Evolutionary conservation across 2,113 vertebrate genomes (phyloP).

Genomic region (Syrmaticus mikado): DNA sequence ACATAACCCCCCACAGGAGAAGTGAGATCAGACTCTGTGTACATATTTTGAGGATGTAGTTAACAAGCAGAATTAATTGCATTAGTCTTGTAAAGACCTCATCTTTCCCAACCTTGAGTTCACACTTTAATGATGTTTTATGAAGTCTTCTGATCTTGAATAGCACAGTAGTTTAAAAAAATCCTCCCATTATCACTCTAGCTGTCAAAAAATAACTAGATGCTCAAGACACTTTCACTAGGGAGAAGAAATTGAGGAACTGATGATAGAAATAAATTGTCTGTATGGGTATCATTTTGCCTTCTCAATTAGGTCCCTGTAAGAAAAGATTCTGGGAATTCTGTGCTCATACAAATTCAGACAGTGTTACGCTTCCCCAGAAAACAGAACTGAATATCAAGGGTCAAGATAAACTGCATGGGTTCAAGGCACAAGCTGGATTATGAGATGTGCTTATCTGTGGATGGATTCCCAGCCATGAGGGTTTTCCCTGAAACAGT

Average conservation of each 20-base stretch:
- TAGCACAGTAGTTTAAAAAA: not conserved
- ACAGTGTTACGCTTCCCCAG: not conserved
- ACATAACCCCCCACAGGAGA: not conserved
- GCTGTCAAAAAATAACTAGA: slow-evolving; percentile 1
- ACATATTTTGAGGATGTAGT: slow-evolving; percentile 30
- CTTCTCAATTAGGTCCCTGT: not conserved
- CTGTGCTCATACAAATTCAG: not conserved
- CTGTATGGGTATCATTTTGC: not conserved
- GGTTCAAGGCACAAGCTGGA: not conserved
- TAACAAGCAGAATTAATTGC: slow-evolving; percentile 67
- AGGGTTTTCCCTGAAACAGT: not conserved
- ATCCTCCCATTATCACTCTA: slow-evolving; percentile 31
- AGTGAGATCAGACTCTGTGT: slow-evolving; percentile 8
- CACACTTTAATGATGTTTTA: slow-evolving; percentile 51
- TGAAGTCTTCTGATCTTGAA: slow-evolving; percentile 57
- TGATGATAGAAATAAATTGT: slow-evolving; percentile 27
- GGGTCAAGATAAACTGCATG: not conserved
- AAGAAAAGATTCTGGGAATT: not conserved
- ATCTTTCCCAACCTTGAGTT: slow-evolving; percentile 56
- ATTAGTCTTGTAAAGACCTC: slow-evolving; percentile 51
- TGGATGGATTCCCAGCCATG: not conserved
- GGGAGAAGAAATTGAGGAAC: slow-evolving; percentile 5
- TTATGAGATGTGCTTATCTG: not conserved
- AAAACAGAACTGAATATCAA: not conserved
- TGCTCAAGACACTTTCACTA: not conserved